Evolutionary conservation across 2,113 vertebrate species (phyloP).

Genomic region (Circaetus gallicus): DNA sequence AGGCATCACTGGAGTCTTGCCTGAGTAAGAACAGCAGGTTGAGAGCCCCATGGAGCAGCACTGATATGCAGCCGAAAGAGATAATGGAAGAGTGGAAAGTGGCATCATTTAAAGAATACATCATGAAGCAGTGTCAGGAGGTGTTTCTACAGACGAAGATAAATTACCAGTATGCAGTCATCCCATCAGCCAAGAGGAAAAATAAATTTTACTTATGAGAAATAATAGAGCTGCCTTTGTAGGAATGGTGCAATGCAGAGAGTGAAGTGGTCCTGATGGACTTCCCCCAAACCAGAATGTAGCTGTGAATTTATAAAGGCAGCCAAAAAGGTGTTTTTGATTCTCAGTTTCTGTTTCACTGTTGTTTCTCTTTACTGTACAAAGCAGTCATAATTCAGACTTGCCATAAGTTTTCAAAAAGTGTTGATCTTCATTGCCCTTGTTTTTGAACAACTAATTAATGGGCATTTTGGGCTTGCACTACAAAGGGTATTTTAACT

Average conservation of each 20-base stretch:
- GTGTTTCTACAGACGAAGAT: background rate
- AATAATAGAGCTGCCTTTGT: background rate
- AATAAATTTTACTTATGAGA: background rate
- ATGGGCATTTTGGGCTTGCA: background rate
- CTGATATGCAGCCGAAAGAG: background rate
- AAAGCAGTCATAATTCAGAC: background rate
- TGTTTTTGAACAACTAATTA: background rate
- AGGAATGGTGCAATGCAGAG: slow-evolving; percentile 9
- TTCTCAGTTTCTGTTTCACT: background rate
- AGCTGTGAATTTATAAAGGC: background rate
- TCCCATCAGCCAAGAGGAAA: background rate
- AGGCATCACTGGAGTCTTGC: background rate
- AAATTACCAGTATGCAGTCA: background rate
- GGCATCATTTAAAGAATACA: background rate
- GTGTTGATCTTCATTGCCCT: background rate
- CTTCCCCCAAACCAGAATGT: fast-evolving
- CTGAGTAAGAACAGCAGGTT: background rate
- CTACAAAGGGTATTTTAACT: background rate
- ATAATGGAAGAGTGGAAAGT: background rate
- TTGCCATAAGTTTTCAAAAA: background rate
- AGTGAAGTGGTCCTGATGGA: background rate
- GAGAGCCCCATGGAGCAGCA: background rate
- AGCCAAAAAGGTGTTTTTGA: background rate
- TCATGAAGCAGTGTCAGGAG: background rate
- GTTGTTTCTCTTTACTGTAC: background rate